Evolutionary conservation across 2,888 invertebrate genomes (phyloP), one percentile per base, ranked within the genome.

Genomic region (Digitonthophagus gazella): DNA sequence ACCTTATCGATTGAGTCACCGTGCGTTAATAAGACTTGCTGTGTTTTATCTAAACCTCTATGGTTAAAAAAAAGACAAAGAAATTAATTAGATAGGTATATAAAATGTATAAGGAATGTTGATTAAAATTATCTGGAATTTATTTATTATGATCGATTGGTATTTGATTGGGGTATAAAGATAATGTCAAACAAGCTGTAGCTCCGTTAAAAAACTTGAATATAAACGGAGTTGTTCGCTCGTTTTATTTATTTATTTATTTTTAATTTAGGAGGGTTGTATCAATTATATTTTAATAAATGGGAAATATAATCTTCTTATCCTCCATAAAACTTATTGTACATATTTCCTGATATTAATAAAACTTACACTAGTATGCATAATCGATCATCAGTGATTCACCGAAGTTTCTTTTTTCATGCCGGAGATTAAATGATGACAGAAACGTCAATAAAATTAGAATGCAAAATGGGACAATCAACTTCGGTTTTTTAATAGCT

Each of bases 1-100:
- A 97, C 89, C 79, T 92, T 92, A 77, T 95, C 93, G 72, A 99
- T 91, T 80, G 96, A 95, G 85, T 99, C 99, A 18, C 98, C 98
- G 84, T 99, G 99, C 0, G 99, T 99, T 74, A 99, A 85, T 61
- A 99, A 85, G 65, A 98, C 98, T 74, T 90, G 88, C 84, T 98
- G 96, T 73, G 90, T 88, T 80, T 93, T 92, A 69, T 93, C 92
- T 78, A 98, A 86, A 71, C 94, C 93, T 80, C 97, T 97, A 84
- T 44, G 83, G 80, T 75, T 71, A 64, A 70, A 54, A 57, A 66
- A 3, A 65, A 57, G n/a, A 3, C n/a, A 57, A 57, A 57, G 2
- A 11, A 57, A 1, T 57, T n/a, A n/a, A n/a, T n/a, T n/a, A n/a
- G n/a, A n/a, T n/a, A n/a, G n/a, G n/a, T n/a, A n/a, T n/a, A n/a